Conservation (phyloP, 2,888 invertebrate genomes). For the Notodromas monacha region DNA sequence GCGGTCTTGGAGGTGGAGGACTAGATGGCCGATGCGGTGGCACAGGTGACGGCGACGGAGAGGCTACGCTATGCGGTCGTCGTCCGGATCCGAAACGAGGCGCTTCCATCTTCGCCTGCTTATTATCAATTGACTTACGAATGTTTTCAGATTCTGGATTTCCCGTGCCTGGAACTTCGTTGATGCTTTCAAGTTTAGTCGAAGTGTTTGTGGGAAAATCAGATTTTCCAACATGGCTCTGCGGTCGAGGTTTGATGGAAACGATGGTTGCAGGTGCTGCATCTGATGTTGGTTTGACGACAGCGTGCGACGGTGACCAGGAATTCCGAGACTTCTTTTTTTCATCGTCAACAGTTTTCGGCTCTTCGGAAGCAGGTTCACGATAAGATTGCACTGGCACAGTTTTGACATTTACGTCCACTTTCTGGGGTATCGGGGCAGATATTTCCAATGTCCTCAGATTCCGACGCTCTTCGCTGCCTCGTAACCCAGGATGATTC, state of each 20-base stretch:
- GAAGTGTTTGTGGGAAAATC: too few relatives aligned
- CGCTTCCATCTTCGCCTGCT: too few relatives aligned
- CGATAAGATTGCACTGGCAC: too few relatives aligned
- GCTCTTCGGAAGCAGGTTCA: too few relatives aligned
- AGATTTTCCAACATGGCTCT: too few relatives aligned
- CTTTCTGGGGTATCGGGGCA: constrained; percentile 7
- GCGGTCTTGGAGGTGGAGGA: constrained; percentile 16
- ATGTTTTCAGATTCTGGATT: too few relatives aligned
- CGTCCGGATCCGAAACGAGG: constrained; percentile 56
- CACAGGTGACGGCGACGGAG: constrained; percentile 40
- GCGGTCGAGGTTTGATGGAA: background rate
- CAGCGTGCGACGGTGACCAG: constrained; percentile 1
- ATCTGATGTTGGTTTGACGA: too few relatives aligned
- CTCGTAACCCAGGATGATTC: background rate
- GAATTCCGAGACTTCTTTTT: background rate
- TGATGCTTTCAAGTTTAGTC: too few relatives aligned
- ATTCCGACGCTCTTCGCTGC: constrained; percentile 10
- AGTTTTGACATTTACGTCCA: constrained; percentile 7
- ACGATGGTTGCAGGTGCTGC: constrained; percentile 5
- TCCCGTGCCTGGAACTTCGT: too few relatives aligned
- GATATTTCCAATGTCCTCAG: constrained; percentile 10
- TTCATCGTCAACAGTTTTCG: too few relatives aligned
- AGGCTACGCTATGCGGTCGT: constrained; percentile 39
- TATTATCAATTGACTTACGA: too few relatives aligned
- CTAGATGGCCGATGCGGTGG: constrained; percentile 37